Evolutionary conservation across 2,888 invertebrate species (phyloP).

Genomic region (Yponomeuta malinellus): DNA sequence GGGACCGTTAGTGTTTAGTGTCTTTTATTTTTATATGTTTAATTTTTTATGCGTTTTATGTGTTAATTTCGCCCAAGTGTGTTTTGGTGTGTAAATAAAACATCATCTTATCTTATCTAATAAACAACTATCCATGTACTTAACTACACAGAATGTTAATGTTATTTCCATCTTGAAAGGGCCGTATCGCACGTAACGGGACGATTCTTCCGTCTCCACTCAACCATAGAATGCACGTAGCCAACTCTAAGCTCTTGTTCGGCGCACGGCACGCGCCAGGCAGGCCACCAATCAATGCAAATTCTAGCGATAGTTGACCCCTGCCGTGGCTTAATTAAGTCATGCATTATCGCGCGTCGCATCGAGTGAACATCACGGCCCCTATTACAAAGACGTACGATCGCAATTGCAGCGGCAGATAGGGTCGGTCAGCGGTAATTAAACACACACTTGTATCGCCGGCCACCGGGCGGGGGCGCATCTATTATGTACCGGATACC

Average conservation of each 20-base stretch:
- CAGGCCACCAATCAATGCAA: background rate
- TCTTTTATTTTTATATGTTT: too few species aligned
- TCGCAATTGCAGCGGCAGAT: background rate
- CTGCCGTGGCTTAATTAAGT: background rate
- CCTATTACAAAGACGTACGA: background rate
- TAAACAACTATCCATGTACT: too few species aligned
- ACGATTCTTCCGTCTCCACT: background rate
- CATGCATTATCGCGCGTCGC: conserved; percentile 6
- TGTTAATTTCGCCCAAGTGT: too few species aligned
- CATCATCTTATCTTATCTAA: too few species aligned
- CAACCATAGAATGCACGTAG: background rate
- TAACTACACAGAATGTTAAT: too few species aligned
- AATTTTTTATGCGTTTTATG: too few species aligned
- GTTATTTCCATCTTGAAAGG: too few species aligned
- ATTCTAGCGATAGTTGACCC: background rate
- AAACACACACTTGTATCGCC: background rate
- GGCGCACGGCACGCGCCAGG: background rate
- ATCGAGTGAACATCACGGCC: background rate
- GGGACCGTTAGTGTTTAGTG: too few species aligned
- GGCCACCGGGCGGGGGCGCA: background rate
- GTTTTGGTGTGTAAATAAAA: too few species aligned
- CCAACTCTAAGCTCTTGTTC: background rate
- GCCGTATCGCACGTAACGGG: background rate
- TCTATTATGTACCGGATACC: background rate
- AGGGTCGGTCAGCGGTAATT: background rate